These are phyloP conservation scores for Lepidostoma basale DNA, from an alignment of 1,140 invertebrate species.

Conservation along the genomic window DNA sequence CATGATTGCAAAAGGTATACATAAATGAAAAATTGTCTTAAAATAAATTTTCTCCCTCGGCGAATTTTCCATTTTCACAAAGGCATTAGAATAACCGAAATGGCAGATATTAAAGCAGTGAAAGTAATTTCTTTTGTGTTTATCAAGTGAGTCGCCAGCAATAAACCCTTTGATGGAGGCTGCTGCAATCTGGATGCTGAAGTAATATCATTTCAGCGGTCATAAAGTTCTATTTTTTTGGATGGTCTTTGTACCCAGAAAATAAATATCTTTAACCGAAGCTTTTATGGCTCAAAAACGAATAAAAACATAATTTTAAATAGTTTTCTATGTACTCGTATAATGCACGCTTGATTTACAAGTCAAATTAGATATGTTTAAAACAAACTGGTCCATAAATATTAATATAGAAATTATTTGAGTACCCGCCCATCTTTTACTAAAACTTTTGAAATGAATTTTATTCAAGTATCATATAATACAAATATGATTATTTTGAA, in stretches of 20 bases:
- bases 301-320: no score
- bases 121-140: conserved; percentile 31
- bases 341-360: no score
- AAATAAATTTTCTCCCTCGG: not conserved
- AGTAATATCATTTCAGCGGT: conserved; percentile 26
- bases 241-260: not conserved
- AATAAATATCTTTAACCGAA: conserved; percentile 16
- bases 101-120: conserved; percentile 20
- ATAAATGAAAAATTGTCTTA: not conserved
- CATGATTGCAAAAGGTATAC: no score
- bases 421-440: no score
- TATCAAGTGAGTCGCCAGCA: conserved; percentile 25
- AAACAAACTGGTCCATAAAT: no score
- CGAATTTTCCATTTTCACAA: not conserved
- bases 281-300: conserved; percentile 19
- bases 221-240: conserved; percentile 19
- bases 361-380: no score
- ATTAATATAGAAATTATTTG: no score
- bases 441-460: no score
- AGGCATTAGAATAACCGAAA: conserved; percentile 10
- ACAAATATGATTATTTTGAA: not conserved
- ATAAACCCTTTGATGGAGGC: conserved; percentile 33
- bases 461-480: no score
- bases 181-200: conserved; percentile 18
- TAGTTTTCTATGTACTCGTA: no score